Percentiles rank a stretch among this genome's conserved stretches.
Conservation (phyloP, 2,888 invertebrate genomes). For the Chamaedrilus cognettii region DNA sequence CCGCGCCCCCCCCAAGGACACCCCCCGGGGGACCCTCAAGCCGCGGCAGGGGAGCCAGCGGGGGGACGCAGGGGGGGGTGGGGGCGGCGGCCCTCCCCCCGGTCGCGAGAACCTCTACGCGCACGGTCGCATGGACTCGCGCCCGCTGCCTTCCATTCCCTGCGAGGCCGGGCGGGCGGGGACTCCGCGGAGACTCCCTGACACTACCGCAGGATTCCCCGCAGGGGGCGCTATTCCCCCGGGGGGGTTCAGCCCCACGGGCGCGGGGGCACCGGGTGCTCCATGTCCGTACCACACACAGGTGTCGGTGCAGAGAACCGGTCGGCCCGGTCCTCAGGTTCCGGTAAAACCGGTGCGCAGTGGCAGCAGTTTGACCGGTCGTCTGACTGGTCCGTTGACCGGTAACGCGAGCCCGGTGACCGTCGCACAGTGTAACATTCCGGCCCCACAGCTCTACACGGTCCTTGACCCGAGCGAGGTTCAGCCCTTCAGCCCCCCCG, state of each 20-base stretch:
- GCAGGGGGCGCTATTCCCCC: constrained; percentile 9
- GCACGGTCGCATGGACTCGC: constrained; percentile 30
- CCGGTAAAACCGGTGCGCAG: not conserved
- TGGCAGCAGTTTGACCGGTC: constrained; percentile 3
- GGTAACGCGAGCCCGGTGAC: constrained; percentile 7
- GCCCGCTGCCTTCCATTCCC: constrained; percentile 37
- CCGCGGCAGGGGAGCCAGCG: not conserved
- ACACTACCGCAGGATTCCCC: too few relatives aligned
- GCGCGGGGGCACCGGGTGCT: too few relatives aligned
- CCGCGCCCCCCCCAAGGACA: not conserved
- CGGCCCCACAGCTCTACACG: constrained; percentile 26
- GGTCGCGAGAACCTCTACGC: constrained; percentile 31
- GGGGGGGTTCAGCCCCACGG: too few relatives aligned
- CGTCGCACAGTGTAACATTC: not conserved
- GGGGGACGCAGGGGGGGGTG: not conserved
- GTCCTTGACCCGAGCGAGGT: constrained; percentile 27
- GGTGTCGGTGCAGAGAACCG: not conserved
- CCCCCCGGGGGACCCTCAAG: not conserved
- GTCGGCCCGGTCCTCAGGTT: not conserved
- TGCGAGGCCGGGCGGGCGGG: constrained; percentile 6
- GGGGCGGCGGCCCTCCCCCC: not conserved
- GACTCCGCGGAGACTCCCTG: too few relatives aligned
- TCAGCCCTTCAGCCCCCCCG: constrained; percentile 4
- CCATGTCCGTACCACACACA: constrained; percentile 7
- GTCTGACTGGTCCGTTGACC: constrained; percentile 7